Evolutionary conservation across 23 tunicate genomes (phyloP).

Genomic region (Phallusia fumigata): DNA sequence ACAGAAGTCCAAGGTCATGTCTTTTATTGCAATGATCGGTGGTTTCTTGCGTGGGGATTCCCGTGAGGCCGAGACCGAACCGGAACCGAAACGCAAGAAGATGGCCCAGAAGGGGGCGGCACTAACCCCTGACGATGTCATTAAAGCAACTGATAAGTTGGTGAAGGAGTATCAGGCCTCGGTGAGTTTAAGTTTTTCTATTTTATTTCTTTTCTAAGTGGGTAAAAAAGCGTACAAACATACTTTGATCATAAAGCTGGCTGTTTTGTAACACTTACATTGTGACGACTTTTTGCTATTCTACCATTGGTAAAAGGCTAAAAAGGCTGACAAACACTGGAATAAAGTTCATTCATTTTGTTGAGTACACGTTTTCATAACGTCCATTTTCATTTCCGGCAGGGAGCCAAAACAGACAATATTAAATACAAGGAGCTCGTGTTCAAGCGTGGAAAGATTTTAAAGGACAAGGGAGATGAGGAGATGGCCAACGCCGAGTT

Average conservation of each 20-base stretch:
- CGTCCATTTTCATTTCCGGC: too few relatives aligned
- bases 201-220: too few relatives aligned
- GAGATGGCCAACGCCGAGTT: constrained; percentile 46
- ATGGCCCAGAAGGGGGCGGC: background rate
- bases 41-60: background rate
- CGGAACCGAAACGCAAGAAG: background rate
- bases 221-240: too few relatives aligned
- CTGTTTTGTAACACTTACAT: too few relatives aligned
- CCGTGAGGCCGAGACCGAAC: background rate
- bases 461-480: background rate
- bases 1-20: constrained; percentile 6
- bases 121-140: constrained; percentile 20
- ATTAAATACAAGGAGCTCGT: constrained; percentile 61
- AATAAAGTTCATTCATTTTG: too few relatives aligned
- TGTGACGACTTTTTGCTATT: too few relatives aligned
- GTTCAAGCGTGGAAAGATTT: constrained; percentile 40
- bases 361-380: too few relatives aligned
- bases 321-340: too few relatives aligned
- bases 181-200: constrained; percentile 5
- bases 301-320: too few relatives aligned
- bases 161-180: constrained; percentile 30
- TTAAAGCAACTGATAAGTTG: constrained; percentile 46
- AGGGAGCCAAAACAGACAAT: constrained; percentile 57
- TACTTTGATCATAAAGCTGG: too few relatives aligned
- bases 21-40: background rate